Conservation (phyloP, 2,888 invertebrate species). For the Cryptosula pallasiana region DNA sequence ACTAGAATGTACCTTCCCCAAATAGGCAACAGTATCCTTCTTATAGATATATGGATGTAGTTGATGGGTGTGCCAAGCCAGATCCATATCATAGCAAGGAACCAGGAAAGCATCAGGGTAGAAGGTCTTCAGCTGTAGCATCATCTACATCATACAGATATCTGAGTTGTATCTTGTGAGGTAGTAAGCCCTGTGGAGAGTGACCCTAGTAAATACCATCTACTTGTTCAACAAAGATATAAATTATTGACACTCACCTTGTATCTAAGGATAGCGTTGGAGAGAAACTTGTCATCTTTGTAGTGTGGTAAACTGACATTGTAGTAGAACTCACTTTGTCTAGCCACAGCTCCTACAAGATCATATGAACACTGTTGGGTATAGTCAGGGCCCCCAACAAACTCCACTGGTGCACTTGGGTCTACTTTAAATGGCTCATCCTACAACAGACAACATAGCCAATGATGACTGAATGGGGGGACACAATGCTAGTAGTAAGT, state of each 20-base stretch:
- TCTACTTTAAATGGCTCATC: constrained; percentile 41
- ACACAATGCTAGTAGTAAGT: too few relatives aligned
- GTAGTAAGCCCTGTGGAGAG: too few relatives aligned
- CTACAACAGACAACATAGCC: too few relatives aligned
- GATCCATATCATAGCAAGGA: constrained; percentile 57
- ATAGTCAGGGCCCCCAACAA: background rate
- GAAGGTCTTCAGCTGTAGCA: constrained; percentile 53
- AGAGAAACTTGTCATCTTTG: constrained; percentile 52
- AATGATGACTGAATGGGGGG: too few relatives aligned
- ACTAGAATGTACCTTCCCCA: constrained; percentile 36
- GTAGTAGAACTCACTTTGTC: constrained; percentile 56
- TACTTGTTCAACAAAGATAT: too few relatives aligned
- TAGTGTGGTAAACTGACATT: constrained; percentile 56
- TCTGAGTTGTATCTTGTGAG: too few relatives aligned
- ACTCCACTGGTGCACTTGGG: constrained; percentile 16
- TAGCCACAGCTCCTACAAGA: constrained; percentile 48
- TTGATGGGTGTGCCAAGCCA: constrained; percentile 57
- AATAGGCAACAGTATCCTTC: constrained; percentile 40
- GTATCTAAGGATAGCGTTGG: constrained; percentile 51
- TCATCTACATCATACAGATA: constrained; percentile 37
- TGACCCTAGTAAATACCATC: too few relatives aligned
- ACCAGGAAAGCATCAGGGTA: constrained; percentile 54
- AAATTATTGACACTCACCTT: too few relatives aligned
- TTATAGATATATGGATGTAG: constrained; percentile 48
- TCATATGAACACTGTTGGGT: constrained; percentile 45